Evolutionary conservation across 1,140 invertebrate species (phyloP), one percentile per base, ranked within the genome.

Genomic region (Leptinotarsa undecemlineata): DNA sequence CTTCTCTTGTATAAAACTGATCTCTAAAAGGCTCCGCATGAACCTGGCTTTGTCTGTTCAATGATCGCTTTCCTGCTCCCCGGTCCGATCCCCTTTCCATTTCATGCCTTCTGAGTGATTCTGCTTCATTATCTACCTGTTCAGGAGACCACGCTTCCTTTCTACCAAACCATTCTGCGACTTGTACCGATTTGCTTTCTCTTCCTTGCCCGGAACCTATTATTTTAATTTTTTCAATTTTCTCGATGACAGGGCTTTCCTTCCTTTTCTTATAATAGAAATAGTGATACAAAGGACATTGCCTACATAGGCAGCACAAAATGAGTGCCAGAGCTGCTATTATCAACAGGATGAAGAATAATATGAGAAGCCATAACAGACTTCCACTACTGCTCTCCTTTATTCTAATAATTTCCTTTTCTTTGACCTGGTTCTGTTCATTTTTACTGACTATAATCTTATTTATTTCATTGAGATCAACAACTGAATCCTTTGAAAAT

Each of bases 291-390:
- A 94, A 88, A 3, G 93, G 93, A 86, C 94, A 95, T 77, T 91
- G 91, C 78, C 92, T 90, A 82, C 93, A 94, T 71, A 94, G 90
- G 80, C 93, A 95, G 84, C 94, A 95, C 23, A 92, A 87, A 68
- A 95, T 90, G 48, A 94, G 84, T 42, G 90, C 87, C 57, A 94
- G 84, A 48, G 94, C 88, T n/a, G 91, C 90, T 19, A 94, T 73
- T 0, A 93, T 87, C 64, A 94, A 88, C 48, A 95, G 82, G 13
- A 95, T 86, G 61, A 92, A 90, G 70, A 95, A 82, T 15, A 94
- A 83, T 70, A 95, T 91, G 21, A 95, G 85, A 19, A 94, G 79
- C 93, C 93, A 95, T 77, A 92, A 90, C 1, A 94, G 84, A 70
- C 78, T 81, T 1, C 77, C 68, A 61, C 76, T 69, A 14, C 23